These are phyloP conservation scores for Ceratoteleas bidentatus DNA, from an alignment of 1,140 invertebrate genomes.

Conservation along the genomic window DNA sequence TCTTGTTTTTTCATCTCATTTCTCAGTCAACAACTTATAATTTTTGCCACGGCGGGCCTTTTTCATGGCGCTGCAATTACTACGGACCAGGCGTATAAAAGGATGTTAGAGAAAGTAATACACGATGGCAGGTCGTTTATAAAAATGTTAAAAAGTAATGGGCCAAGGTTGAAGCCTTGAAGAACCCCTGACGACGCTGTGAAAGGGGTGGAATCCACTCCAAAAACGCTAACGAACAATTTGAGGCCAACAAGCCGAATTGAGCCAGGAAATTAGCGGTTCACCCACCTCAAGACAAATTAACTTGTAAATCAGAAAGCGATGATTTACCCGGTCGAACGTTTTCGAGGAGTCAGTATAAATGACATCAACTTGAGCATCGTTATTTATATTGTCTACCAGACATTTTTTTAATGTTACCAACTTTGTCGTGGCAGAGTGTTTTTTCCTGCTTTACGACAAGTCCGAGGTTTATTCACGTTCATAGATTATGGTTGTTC, in stretches of 20 bases:
- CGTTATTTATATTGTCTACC: not conserved
- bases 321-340: slow-evolving; percentile 2
- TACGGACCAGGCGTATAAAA: too few species aligned
- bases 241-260: not conserved
- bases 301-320: not conserved
- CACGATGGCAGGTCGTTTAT: not conserved
- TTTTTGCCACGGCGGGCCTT: too few species aligned
- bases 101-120: not conserved
- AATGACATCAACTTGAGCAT: not conserved
- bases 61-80: too few species aligned
- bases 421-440: slow-evolving; percentile 3
- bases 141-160: not conserved
- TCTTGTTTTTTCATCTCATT: too few species aligned
- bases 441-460: too few species aligned
- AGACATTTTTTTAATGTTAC: not conserved
- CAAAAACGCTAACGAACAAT: not conserved
- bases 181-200: not conserved
- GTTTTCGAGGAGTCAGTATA: slow-evolving; percentile 3
- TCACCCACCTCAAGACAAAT: not conserved
- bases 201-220: not conserved
- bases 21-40: too few species aligned
- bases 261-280: not conserved
- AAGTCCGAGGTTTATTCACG: too few species aligned
- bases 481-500: too few species aligned
- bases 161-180: not conserved